Evolutionary conservation across 2,113 vertebrate species (phyloP), one percentile per base, ranked within the genome.

Genomic region (Gallinago undulata): DNA sequence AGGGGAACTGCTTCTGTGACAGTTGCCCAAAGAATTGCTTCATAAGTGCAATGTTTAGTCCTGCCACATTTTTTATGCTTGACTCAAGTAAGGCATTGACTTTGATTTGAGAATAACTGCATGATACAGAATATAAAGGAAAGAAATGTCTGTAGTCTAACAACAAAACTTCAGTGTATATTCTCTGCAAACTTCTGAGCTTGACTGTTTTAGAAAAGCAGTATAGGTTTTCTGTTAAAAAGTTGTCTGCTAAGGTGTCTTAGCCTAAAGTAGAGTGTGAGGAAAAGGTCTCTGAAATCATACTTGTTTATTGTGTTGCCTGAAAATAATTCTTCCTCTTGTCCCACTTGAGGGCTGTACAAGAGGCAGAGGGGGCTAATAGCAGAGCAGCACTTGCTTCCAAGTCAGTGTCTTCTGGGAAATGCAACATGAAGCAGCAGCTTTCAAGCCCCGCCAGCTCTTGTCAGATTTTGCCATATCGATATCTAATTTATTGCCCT

Each of bases 391-490:
- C 3, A 16, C 13, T 89, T 93, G 33, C 50, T 83, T 93, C 78
- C 89, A 93, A 95, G 27, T 76, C 53, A 35, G 3, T 57, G 43
- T 82, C 82, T 91, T 89, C 57, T 93, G 93, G 87, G 93, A 96
- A 89, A 70, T 47, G 70, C 87, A 94, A 76, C 9, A 62, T 10
- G 33, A 85, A 91, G 45, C 70, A 95, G 78, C 50, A 83, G n/a
- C 82, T 93, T 94, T 94, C 18, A 82, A 76, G 11, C n/a, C 5
- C 35, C 91, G 89, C 90, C 89, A 93, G 53, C 31, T 82, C 59
- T 63, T 92, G 92, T 84, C 73, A 90, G 48, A 19, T 75, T 93
- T 84, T 87, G 17, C 77, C 93, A 0, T 72, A 84, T 68, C 3
- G 2, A 19, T 77, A 73, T 70, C 48, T 82, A 64, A 89, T 77